Evolutionary conservation across 2,113 vertebrate genomes (phyloP).

Genomic region (Gasterosteus aculeatus): DNA sequence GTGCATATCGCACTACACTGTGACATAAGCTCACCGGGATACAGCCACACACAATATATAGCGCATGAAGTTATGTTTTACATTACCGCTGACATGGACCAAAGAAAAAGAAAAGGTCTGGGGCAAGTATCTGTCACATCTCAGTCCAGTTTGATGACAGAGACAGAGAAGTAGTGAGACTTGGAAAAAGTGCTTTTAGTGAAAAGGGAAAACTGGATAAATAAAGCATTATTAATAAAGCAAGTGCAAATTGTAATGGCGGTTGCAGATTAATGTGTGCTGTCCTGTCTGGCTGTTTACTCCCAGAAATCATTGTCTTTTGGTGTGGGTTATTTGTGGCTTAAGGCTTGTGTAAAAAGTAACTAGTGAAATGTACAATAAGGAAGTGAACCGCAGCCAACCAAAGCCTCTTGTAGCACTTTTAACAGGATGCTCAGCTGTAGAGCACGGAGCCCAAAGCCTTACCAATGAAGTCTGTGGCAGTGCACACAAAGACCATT

Average conservation of each 20-base stretch:
- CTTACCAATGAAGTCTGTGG: slow-evolving; percentile 4
- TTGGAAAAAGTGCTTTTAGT: slow-evolving; percentile 20
- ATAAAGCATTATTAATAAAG: slow-evolving; percentile 4
- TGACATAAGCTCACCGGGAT: neutral
- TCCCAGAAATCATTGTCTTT: neutral
- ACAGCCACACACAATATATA: neutral
- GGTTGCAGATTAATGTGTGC: neutral
- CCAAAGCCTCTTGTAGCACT: neutral
- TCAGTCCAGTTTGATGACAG: neutral
- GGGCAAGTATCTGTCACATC: neutral
- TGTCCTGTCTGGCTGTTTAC: neutral
- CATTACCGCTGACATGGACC: too few species aligned
- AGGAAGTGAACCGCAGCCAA: slow-evolving; percentile 17
- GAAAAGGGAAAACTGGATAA: slow-evolving; percentile 3
- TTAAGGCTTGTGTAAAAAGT: slow-evolving; percentile 12
- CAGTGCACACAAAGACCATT: neutral
- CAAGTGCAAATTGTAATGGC: slow-evolving; percentile 15
- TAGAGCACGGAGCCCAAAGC: neutral
- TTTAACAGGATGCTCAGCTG: slow-evolving; percentile 6
- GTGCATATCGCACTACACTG: neutral
- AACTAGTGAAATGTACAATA: slow-evolving; percentile 22
- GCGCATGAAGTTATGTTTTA: neutral
- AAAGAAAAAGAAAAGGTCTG: neutral
- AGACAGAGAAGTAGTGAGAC: neutral
- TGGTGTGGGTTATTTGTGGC: slow-evolving; percentile 11